Base-by-base conservation (phyloP, 2,888 invertebrate genomes). In the Lutraria lutraria region DNA sequence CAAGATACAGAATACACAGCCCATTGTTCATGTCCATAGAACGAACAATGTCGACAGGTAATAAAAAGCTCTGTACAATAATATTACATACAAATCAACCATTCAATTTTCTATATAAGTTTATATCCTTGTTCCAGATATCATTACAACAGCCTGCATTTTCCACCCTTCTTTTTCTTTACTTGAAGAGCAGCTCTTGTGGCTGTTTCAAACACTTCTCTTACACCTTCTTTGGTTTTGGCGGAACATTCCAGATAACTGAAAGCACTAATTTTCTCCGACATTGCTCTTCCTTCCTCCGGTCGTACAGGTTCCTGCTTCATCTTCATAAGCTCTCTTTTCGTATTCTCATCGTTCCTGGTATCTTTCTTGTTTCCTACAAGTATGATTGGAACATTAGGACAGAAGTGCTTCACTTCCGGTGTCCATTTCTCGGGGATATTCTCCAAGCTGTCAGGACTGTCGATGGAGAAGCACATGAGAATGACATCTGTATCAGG, bases 381-480 rank as follows among this genome's bases (percentile, higher is more conserved):
- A 96, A 99, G 97, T 96, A 99, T 99, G 95, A 99, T 99, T 96
- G 99, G 99, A 96, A 99, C 99, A 97, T 99, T 99, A 93, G 99
- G 99, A 97, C 99, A 99, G 97, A 99, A 99, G 97, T 99, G 99
- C 92, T 97, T 96, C 86, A 97, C 97, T 97, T 99, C 99, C 83
- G 99, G 99, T 93, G 99, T 99, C 99, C 99, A 82, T 97, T 99
- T 99, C 97, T 99, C 99, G 93, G 99, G 99, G 97, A 99, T 99
- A 97, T 99, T 99, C 97, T 99, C 99, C 97, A 99, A 97, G 95
- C 99, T 99, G 97, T 99, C 99, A 1, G 99, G 99, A 96, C 99
- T 99, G 97, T 99, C 99, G 96, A 99, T 99, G 95, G 99, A 99
- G 97, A 99, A 99, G 97, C 99, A 99, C 99, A 99, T 99, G 95